These are phyloP conservation scores for Haemorhous mexicanus DNA, from an alignment of 2,113 vertebrate genomes.

Conservation along the genomic window DNA sequence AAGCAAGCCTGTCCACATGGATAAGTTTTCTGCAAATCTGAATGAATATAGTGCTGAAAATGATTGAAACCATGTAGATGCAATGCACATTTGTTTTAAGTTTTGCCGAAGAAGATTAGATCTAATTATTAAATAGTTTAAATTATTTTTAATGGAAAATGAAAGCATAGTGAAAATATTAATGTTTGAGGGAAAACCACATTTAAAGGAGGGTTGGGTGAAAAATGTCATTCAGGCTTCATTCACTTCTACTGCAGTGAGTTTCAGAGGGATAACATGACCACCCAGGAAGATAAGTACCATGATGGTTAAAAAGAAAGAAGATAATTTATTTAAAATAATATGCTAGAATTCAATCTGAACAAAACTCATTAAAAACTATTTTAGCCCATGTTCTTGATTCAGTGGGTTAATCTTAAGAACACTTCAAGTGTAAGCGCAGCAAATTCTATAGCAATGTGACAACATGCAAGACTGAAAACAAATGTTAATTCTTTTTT, in stretches of 20 bases:
- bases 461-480: constrained; percentile 3
- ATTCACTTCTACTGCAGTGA: neutral
- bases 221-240: constrained; percentile 20
- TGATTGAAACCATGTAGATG: neutral
- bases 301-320: neutral
- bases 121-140: constrained; percentile 1
- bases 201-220: constrained; percentile 3
- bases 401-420: neutral
- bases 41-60: neutral
- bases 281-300: constrained; percentile 28
- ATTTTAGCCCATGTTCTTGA: neutral
- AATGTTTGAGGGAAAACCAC: constrained; percentile 1
- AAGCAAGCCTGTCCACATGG: neutral
- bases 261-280: constrained; percentile 16
- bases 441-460: neutral
- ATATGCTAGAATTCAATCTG: neutral
- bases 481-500: neutral
- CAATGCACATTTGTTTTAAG: neutral
- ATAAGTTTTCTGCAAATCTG: neutral
- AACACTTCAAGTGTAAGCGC: neutral
- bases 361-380: constrained; percentile 37
- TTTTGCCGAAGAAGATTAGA: neutral
- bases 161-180: neutral
- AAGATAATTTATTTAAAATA: constrained; percentile 18
- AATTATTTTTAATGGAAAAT: constrained; percentile 22